These are phyloP conservation scores for Sapajus apella DNA, from an alignment of 2,113 vertebrate genomes.

Conservation along the genomic window DNA sequence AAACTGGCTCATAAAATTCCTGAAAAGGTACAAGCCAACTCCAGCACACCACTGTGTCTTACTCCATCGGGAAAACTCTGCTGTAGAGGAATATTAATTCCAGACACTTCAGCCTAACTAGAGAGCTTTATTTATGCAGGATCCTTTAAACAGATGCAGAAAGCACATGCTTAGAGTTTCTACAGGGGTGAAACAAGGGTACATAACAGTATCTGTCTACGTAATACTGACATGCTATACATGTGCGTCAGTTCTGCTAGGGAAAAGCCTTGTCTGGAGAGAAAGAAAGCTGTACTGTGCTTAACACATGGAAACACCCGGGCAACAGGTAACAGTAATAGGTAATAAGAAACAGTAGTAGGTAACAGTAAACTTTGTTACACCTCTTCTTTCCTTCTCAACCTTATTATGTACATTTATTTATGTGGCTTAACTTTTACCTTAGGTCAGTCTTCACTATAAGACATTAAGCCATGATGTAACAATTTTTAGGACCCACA, in stretches of 20 bases:
- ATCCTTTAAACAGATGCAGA: neutral
- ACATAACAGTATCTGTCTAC: fast-evolving
- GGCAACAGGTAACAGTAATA: fast-evolving
- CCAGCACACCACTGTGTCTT: neutral
- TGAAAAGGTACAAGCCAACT: neutral
- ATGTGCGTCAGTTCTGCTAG: neutral
- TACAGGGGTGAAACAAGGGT: neutral
- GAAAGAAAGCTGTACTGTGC: neutral
- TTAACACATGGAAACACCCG: fast-evolving
- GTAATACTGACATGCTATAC: fast-evolving
- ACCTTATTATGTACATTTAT: neutral
- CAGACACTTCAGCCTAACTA: neutral
- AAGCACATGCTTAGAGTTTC: neutral
- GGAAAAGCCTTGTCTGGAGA: fast-evolving
- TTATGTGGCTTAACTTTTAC: neutral
- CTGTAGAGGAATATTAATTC: neutral
- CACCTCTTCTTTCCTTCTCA: neutral
- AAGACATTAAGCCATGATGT: too few relatives aligned
- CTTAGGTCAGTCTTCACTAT: neutral
- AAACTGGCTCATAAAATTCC: neutral
- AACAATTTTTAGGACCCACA: neutral
- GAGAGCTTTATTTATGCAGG: neutral
- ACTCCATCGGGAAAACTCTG: neutral
- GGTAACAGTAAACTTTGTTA: neutral
- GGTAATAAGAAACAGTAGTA: too few relatives aligned